Evolutionary conservation across 2,797 vertebrate genomes (phyloP), one percentile per base, ranked within the genome.

Genomic region (Sciaenops ocellatus): DNA sequence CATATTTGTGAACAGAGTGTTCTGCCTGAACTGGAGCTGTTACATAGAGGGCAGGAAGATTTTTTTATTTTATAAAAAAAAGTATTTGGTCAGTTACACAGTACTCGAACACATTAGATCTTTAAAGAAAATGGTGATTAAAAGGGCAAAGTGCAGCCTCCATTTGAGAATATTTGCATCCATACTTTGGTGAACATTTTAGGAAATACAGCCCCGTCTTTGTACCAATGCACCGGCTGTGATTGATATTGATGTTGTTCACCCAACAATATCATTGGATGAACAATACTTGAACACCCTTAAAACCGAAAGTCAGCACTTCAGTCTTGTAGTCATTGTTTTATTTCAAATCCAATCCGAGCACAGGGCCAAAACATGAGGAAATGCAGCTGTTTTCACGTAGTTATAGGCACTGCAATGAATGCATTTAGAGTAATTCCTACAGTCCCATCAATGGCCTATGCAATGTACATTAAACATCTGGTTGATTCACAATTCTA

Each of bases 331-430:
- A 50, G 52, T 46, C 30, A 46, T 67, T 34, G 44, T 84, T 74
- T 74, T 72, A 67, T 55, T 70, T 68, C 9, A 69, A 78, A 69
- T 79, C 38, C 51, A 78, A 41, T 81, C 16, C 69, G 55, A 83
- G 34, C 13, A n/a, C 38, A 80, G 44, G 42, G 6, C 17, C 17
- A 59, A 77, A 88, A 78, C 66, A 57, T 72, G 56, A 41, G 28
- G 71, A 66, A 67, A 69, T 46, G 5, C 22, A 20, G 41, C n/a
- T 69, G 11, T 60, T 30, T 61, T 34, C 55, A 70, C 13, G 4
- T 46, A 50, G 26, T 47, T 38, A 56, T 38, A 71, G 16, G 41
- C 26, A 47, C 46, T 55, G 16, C 41, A 55, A 12, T 56, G 16
- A 54, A 15, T 50, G 34, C 42, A 67, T 64, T 73, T 18, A 24